Conservation (phyloP, 2,113 vertebrate species). For the Gymnarchus niloticus region DNA sequence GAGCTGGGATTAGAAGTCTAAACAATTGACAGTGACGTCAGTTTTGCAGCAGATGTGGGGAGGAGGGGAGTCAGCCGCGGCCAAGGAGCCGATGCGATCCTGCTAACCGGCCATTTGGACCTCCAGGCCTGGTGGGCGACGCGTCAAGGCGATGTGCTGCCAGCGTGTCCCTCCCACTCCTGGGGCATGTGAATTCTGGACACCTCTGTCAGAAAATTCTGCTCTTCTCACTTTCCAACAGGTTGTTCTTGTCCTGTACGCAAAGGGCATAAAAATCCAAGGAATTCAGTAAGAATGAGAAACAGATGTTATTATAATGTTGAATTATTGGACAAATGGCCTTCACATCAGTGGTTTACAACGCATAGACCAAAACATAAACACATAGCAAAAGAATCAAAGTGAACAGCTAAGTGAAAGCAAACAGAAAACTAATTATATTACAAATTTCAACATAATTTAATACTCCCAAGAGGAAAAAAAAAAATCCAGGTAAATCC, state of each 20-base stretch:
- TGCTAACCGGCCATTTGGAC: too few relatives aligned
- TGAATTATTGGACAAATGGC: constrained; percentile 5
- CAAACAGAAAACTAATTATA: neutral
- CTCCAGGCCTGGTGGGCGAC: too few relatives aligned
- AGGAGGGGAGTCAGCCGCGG: neutral
- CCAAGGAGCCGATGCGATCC: too few relatives aligned
- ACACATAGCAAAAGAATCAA: neutral
- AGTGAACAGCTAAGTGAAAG: neutral
- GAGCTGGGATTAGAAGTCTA: neutral
- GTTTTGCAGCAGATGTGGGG: neutral
- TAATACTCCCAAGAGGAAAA: constrained; percentile 4
- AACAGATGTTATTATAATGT: constrained; percentile 9
- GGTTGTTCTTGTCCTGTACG: neutral
- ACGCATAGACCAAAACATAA: neutral
- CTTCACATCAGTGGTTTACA: constrained; percentile 1
- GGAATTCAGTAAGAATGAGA: neutral
- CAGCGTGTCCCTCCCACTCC: too few relatives aligned
- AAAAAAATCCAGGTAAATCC: neutral
- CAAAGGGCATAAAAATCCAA: neutral
- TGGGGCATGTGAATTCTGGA: neutral
- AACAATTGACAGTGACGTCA: neutral
- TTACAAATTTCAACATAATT: neutral
- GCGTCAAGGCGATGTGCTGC: too few relatives aligned
- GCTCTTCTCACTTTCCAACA: neutral
- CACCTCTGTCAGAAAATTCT: neutral